Evolutionary conservation across 2,888 invertebrate genomes (phyloP), one percentile per base, ranked within the genome.

Genomic region (Cheilosia vernalis): DNA sequence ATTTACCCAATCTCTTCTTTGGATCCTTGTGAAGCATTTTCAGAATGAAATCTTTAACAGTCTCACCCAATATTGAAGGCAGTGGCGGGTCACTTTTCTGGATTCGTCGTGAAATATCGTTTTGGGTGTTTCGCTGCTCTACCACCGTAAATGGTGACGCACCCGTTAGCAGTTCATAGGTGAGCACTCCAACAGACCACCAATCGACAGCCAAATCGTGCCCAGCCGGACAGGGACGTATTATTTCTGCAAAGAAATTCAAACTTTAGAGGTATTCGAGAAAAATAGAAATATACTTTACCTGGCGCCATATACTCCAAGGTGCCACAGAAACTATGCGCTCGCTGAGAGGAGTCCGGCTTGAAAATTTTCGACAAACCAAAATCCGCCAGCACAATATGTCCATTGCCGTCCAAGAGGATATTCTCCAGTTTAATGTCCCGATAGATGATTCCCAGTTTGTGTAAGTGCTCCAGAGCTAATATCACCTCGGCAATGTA

Each of bases 151-250:
- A 99, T 2, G 99, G 99, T 0, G 98, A 98, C 7, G 98, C 98
- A 67, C 99, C 99, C 0, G 98, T 99, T 70, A 99, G 93, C 53
- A 99, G 94, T 93, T 99, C 99, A 93, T 98, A 99, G 0, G 98
- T 97, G 56, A 99, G 93, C 2, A 99, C 98, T 7, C 98, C 98
- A 7, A 99, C 96, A 37, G 98, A 98, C 99, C 99, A 99, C 99
- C 99, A 99, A 93, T 99, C 99, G 6, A 98, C 99, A 63, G 98
- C 97, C 96, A 97, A 97, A 94, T 98, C 98, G 93, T 99, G 98
- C 24, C 99, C 99, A 88, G 95, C 95, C 72, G 95, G 95, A 84
- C 97, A 97, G 72, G 97, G 97, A 89, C 96, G 92, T 82, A 96
- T 95, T 49, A 95, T 95, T 91, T 96, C 94, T 84, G 49, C 49